Base-by-base conservation (phyloP, 2,888 invertebrate species). In the Zele albiditarsus region DNA sequence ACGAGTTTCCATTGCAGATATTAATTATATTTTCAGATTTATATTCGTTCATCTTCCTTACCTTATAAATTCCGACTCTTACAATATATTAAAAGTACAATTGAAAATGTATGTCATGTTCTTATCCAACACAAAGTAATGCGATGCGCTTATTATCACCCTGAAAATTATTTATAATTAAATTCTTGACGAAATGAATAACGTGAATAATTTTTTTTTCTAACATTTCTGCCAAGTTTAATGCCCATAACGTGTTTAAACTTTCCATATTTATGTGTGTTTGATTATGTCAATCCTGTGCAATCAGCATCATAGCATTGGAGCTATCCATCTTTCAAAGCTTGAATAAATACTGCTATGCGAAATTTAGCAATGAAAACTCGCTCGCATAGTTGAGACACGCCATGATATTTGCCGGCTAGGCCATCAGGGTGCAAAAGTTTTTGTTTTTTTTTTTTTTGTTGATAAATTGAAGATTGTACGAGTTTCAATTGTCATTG, bases 361-460 rank as follows among this genome's bases (percentile, higher is more conserved):
- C 14, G 33, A 58, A 31, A 28, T 28, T 53, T 42, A 53, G 68
- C 74, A 77, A 80, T 77, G 77, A 77, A 77, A 77, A 79, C 62
- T 78, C 67, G 14, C 66, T 67, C 49, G 66, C 73, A 69, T 49
- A 67, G 67, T 77, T 80, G 75, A 77, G 78, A 80, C 80, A 80
- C 79, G 60, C 75, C 80, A 67, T 78, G 80, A 80, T 74, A 69
- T 70, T 74, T 70, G 78, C 78, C 79, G 71, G 69, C 70, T 79
- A 80, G 80, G 80, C 80, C 80, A 74, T 75, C 57, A 25, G 72
- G 72, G 66, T 66, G 66, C 66, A 72, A 72, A 72, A 73, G 38
- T 58, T 46, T 2, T 46, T 14, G 16, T 46, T 46, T 46, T 38
- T 2, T 46, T 46, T 42, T 49, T 49, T 49, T 66, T 72, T 23